phyloP scores from a whole-genome alignment of 1,140 invertebrate genomes.

The Brachionus angularis region DNA sequence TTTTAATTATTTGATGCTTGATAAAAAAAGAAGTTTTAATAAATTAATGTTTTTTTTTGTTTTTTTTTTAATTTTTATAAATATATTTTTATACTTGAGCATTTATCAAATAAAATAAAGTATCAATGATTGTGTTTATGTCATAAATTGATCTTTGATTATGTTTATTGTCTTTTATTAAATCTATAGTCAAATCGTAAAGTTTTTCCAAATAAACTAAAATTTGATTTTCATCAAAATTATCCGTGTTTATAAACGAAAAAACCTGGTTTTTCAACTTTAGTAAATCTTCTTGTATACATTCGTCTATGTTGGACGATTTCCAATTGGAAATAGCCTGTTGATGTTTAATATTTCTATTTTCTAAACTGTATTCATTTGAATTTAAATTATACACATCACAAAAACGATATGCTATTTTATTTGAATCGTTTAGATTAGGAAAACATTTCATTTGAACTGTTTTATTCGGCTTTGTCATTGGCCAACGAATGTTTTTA shows the following conservation, averaged over 20 bases:
- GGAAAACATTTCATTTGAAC: conserved; percentile 44
- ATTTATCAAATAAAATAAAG: conserved; percentile 49
- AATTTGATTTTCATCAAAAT: conserved; percentile 48
- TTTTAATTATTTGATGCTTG: conserved; percentile 39
- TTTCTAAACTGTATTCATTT: conserved; percentile 47
- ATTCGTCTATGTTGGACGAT: conserved; percentile 52
- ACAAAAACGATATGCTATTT: not conserved
- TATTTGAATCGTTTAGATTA: not conserved
- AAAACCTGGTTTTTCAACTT: conserved; percentile 51
- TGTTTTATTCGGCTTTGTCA: conserved; percentile 48
- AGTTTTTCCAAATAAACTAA: conserved; percentile 43
- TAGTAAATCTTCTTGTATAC: conserved; percentile 50
- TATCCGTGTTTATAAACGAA: conserved; percentile 13
- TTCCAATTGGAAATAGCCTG: conserved; percentile 48
- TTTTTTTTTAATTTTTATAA: too few species aligned
- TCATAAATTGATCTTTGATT: conserved; percentile 51
- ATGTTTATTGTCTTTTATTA: conserved; percentile 50
- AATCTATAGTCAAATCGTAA: conserved; percentile 47
- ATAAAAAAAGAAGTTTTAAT: not conserved
- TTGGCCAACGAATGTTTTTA: conserved; percentile 53
- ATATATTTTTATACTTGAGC: conserved; percentile 53
- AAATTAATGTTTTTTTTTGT: too few species aligned
- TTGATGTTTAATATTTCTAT: conserved; percentile 50
- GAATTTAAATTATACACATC: not conserved
- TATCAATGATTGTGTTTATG: conserved; percentile 54